Base-by-base conservation (phyloP, 1,140 invertebrate species). In the Littorina saxatilis region DNA sequence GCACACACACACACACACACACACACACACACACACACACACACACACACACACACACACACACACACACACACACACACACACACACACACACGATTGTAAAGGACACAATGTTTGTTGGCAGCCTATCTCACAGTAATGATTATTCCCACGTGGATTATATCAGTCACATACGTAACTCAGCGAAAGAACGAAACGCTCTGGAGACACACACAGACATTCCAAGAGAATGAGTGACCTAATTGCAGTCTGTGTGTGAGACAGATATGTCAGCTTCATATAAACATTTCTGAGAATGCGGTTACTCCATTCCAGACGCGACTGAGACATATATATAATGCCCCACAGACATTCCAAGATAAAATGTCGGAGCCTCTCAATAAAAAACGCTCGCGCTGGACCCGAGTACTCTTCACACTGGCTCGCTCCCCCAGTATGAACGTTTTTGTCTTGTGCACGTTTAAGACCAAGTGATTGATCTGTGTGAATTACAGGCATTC, bases 1-100 rank as follows among this genome's bases (percentile, higher is more conserved):
- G 35, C 70, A 73, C 70, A 43, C 70, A 73, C 70, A 73, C 70
- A 43, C 39, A 35, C 37, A 35, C 32, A 40, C 37, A 37, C 29
- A 70, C 66, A 35, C 23, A 37, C 32, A 35, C 11, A 70, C 32
- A 73, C 11, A n/a, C 43, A 73, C 39, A 73, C 37, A 40, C 20
- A 50, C 43, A 43, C 27, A 43, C 70, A 50, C 27, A 50, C 43
- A 43, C n/a, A 70, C 32, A 70, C 37, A 35, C 32, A 37, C 17
- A 70, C 37, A 70, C 32, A 35, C 32, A 70, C 37, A 70, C 37
- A 40, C 66, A 70, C 23, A 43, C 37, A 50, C 37, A 50, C 39
- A 40, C 43, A 73, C 39, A 40, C 70, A 43, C 43, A n/a, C 37
- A 73, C 37, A 40, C 43, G 43, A n/a, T n/a, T n/a, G n/a, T n/a